Conservation (phyloP, 2,113 vertebrate species). For the Xiphias gladius region DNA sequence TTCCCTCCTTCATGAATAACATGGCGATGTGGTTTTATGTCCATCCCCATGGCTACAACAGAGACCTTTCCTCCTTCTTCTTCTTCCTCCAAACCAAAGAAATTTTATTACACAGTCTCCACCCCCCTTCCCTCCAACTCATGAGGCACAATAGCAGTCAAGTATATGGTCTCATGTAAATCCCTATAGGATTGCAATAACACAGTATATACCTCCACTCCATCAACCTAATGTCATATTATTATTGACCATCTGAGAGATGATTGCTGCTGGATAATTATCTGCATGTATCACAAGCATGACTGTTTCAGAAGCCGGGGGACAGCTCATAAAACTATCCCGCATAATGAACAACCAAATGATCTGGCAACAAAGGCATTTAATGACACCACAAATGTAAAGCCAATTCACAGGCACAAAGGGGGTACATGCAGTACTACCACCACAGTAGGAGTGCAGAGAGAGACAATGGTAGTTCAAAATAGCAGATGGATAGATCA, state of each 20-base stretch:
- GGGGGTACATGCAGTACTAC: conserved; percentile 21
- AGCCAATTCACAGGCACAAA: conserved; percentile 46
- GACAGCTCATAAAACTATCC: conserved; percentile 51
- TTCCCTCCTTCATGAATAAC: conserved; percentile 27
- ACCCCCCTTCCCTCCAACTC: neutral
- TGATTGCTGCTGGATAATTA: conserved; percentile 68
- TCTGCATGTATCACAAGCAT: conserved; percentile 67
- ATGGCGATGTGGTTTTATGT: conserved; percentile 51
- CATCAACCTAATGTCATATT: conserved; percentile 64
- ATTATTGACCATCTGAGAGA: conserved; percentile 75
- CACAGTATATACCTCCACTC: conserved; percentile 53
- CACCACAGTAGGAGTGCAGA: conserved; percentile 30
- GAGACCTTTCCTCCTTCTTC: conserved; percentile 18
- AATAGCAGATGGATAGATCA: conserved; percentile 56
- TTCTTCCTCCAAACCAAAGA: conserved; percentile 25
- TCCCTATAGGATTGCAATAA: conserved; percentile 58
- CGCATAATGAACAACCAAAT: conserved; percentile 63
- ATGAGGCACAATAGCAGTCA: conserved; percentile 23
- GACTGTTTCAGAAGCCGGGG: conserved; percentile 46
- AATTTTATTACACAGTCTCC: conserved; percentile 14
- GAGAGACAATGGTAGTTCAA: conserved; percentile 29
- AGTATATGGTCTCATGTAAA: conserved; percentile 27
- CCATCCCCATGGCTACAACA: conserved; percentile 33
- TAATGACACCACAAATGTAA: conserved; percentile 67
- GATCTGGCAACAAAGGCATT: conserved; percentile 57